Evolutionary conservation across 2,888 invertebrate genomes (phyloP).

Genomic region (Thysanoteuthis rhombus): DNA sequence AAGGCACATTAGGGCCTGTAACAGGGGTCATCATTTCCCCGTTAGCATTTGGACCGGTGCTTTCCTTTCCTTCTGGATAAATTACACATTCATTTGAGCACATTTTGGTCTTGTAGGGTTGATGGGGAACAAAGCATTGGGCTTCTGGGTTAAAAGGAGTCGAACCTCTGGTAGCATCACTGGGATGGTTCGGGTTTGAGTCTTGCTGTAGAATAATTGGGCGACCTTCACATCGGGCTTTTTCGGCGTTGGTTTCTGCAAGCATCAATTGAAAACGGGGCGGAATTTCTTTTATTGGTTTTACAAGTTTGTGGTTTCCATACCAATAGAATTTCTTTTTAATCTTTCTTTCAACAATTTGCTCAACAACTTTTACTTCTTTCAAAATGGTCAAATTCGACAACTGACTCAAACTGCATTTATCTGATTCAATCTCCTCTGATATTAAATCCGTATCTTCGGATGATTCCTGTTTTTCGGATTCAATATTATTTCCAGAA

Average conservation of each 20-base stretch:
- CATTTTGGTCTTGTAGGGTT: background rate
- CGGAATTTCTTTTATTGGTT: constrained; percentile 65
- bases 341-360: constrained; percentile 30
- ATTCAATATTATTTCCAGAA: background rate
- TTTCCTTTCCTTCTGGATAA: background rate
- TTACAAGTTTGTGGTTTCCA: constrained; percentile 57
- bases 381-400: background rate
- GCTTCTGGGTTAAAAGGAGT: constrained; percentile 49
- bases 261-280: constrained; percentile 59
- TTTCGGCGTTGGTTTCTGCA: constrained; percentile 54
- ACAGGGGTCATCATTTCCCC: background rate
- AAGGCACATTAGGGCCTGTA: background rate
- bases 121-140: constrained; percentile 47
- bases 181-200: background rate
- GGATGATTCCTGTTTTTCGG: background rate
- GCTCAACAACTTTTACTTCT: constrained; percentile 1
- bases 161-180: background rate
- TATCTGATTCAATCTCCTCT: background rate
- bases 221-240: constrained; percentile 58
- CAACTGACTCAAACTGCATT: background rate
- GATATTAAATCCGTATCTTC: background rate
- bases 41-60: background rate
- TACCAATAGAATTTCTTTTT: constrained; percentile 60
- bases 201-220: constrained; percentile 52
- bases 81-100: background rate